Evolutionary conservation across 92 coral and sea anemone species (phyloP), one percentile per base, ranked within the genome.

Genomic region (Phenganax subtilis): DNA sequence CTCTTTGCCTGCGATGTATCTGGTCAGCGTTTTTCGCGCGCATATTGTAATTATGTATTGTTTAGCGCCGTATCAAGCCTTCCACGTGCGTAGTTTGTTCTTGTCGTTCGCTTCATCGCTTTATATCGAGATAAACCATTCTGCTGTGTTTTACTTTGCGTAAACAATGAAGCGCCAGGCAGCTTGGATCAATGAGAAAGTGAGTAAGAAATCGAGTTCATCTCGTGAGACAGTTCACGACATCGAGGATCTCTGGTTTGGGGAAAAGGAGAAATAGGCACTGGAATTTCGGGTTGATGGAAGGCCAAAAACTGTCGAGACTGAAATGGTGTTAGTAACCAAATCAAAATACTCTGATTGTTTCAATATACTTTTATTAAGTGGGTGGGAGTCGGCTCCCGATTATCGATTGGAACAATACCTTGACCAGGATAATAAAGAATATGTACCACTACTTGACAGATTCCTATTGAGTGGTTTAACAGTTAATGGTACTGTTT

Each of bases 321-420:
- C 77, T 28, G 71, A 78, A 59, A 28, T 81, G 44, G 58, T 81
- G 84, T 67, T 31, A 55, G 64, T 81, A 28, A 81, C 17, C 16
- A 57, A 81, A 52, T 81, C 84, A 28, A 64, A 65, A 17, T 81
- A 81, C 76, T 81, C 84, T 25, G 87, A 75, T 56, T 75, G 73
- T 37, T 67, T 11, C 27, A 80, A 84, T 55, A 85, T 69, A 27
- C 77, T 79, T 55, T 54, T 72, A 25, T 27, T 71, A n/a, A 64
- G 11, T 62, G 63, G 68, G 79, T 80, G 85, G 85, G 71, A 65
- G 44, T 79, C 87, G 8, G 64, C 84, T 71, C 65, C 17, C 37
- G 52, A 61, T 79, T 66, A 52, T 82, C 72, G 82, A 75, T 72
- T 65, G 55, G 85, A 71, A 54, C 65, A 71, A 71, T 72, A 27